Percentiles rank a stretch among this genome's conserved stretches.
Evolutionary conservation across 2,113 vertebrate genomes (phyloP).

Genomic region (Odontesthes bonariensis): DNA sequence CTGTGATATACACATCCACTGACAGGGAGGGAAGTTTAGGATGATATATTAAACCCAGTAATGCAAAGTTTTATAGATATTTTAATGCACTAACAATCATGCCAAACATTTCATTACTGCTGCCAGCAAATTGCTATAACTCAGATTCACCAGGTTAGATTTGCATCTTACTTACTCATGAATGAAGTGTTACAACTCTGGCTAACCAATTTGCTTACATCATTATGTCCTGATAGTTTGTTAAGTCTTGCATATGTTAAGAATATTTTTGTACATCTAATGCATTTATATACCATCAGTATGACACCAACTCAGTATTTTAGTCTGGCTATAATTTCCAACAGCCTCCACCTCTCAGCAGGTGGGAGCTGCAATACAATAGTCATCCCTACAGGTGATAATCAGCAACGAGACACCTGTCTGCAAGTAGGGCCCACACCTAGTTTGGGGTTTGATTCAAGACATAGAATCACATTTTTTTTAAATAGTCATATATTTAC

Average conservation of each 20-base stretch:
- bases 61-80: neutral
- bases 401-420: no score
- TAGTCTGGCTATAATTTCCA: no score
- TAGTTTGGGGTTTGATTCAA: no score
- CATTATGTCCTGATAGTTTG: neutral
- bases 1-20: neutral
- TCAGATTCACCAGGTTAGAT: neutral
- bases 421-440: no score
- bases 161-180: neutral
- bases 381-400: no score
- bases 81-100: slow-evolving; percentile 5
- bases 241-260: neutral
- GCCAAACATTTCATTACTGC: neutral
- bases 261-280: neutral
- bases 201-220: neutral
- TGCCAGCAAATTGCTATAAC: neutral
- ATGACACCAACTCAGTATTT: no score
- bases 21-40: slow-evolving; percentile 1
- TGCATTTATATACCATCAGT: neutral
- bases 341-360: no score
- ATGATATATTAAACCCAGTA: slow-evolving; percentile 4
- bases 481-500: no score
- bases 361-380: no score
- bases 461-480: no score
- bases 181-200: neutral